Evolutionary conservation across 2,888 invertebrate genomes (phyloP), one percentile per base, ranked within the genome.

Genomic region (Sminthurides aquaticus): DNA sequence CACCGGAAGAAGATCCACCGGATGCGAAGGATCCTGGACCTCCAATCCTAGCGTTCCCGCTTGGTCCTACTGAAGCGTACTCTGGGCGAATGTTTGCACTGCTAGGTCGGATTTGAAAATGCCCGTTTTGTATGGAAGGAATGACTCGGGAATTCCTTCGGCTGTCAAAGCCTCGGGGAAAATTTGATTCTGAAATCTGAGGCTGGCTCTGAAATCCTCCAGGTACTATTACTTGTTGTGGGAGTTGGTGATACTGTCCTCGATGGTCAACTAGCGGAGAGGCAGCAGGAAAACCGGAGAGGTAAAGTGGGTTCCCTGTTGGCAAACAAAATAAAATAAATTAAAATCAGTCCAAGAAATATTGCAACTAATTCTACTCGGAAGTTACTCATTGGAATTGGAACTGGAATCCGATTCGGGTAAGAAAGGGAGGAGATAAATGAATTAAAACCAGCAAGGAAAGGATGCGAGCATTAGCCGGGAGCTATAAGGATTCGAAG

Each of bases 211-310:
- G 65, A 29, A 73, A 73, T 25, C 73, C 73, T 3, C 73, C 73
- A 3, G 73, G 73, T 48, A 73, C 68, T 25, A 73, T 73, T 11
- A 73, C 73, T 67, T 72, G 72, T 60, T 73, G 73, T 43, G 69
- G 67, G 0, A 67, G 65, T 56, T 66, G 65, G 28, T 20, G 49
- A 20, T 58, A 27, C 24, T 57, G 63, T 11, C 57, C 49, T 52
- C 58, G 20, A 20, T 52, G 49, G 25, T 63, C 57, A 5, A 63
- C 49, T 18, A 63, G 25, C n/a, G 57, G 60, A 2, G 49, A 26
- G 18, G 60, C 60, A 22, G 62, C 60, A 2, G 52, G 52, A 22
- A 52, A 52, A 5, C 52, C 52, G 11, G 52, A 18, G 18, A 43
- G 43, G 22, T 52, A 52, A 22, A 18, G 20, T 15, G 52, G 52